Evolutionary conservation across 2,888 invertebrate species (phyloP).

Genomic region (Cecidostiba fungosa): DNA sequence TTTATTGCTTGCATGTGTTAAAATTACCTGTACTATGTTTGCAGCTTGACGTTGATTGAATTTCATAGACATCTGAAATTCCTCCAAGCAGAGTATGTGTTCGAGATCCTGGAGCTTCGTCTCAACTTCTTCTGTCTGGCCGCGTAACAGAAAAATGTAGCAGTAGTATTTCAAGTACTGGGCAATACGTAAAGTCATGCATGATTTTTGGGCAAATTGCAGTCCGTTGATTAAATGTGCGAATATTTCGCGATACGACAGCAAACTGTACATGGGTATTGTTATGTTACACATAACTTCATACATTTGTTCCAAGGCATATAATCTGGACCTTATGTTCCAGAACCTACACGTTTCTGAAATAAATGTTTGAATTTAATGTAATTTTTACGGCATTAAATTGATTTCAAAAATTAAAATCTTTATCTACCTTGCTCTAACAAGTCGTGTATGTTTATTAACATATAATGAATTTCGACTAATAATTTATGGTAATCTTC

Average conservation of each 20-base stretch:
- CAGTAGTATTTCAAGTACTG: conserved; percentile 74
- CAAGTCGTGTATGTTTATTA: conserved; percentile 69
- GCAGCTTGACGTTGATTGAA: conserved; percentile 54
- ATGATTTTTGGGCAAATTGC: conserved; percentile 70
- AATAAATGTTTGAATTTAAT: conserved; percentile 37
- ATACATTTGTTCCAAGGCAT: conserved; percentile 57
- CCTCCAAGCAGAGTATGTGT: conserved; percentile 74
- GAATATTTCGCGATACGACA: conserved; percentile 73
- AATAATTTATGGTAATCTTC: conserved; percentile 71
- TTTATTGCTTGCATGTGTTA: neutral
- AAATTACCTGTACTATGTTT: conserved; percentile 15
- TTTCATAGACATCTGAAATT: conserved; percentile 67
- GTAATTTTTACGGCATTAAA: neutral
- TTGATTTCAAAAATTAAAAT: neutral
- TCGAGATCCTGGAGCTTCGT: conserved; percentile 75
- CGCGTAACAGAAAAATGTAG: conserved; percentile 73
- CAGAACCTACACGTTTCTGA: conserved; percentile 52
- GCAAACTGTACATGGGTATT: conserved; percentile 71
- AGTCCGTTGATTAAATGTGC: conserved; percentile 71
- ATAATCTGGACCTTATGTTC: conserved; percentile 49
- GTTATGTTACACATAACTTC: conserved; percentile 68
- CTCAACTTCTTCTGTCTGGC: conserved; percentile 73
- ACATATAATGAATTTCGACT: conserved; percentile 70
- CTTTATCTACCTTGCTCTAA: conserved; percentile 43
- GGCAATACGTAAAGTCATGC: conserved; percentile 72